Evolutionary conservation across 2,113 vertebrate genomes (phyloP), one percentile per base, ranked within the genome.

Genomic region (Pandion haliaetus): DNA sequence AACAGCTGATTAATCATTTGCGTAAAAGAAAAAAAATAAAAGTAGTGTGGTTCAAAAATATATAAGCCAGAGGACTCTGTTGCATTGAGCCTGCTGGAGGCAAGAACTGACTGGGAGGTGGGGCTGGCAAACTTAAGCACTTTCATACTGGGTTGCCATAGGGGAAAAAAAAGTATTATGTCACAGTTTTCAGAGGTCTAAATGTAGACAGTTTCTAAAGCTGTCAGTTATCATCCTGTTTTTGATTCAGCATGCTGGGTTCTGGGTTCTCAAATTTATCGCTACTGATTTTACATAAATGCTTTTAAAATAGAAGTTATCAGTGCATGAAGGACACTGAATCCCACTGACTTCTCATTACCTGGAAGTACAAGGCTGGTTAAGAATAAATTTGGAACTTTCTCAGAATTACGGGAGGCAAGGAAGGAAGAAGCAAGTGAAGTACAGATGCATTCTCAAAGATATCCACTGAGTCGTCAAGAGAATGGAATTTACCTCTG

Each of bases 311-410:
- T 3, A 50, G n/a, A 85, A 93, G 70, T 71, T 95, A 91, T 26
- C 65, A 65, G 66, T n/a, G 77, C 86, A 87, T 87, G 86, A 96
- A 96, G 86, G 80, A 84, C 88, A 69, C 52, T 42, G 66, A 88
- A 70, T 82, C 54, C 82, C 83, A 50, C 44, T 82, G 66, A 77
- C 58, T 85, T 73, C 65, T 54, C 44, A 21, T 8, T 67, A 80
- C 44, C 24, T 63, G 52, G 26, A 84, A 65, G 86, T 26, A 34
- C 25, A 25, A 84, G 57, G 52, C 52, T 87, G 73, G 54, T 55
- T 34, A 66, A 62, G 76, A 95, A 71, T 73, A 34, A 28, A 92
- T 88, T 80, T 88, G 26, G 36, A 93, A 80, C 44, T 36, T 44
- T 62, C 29, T 80, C 58, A 74, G 31, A 85, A 95, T 67, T 38